A percentile compares a stretch with the other conserved stretches of the same genome.
Conservation (phyloP, 2,888 invertebrate genomes). For the Hypomecis atomaria region DNA sequence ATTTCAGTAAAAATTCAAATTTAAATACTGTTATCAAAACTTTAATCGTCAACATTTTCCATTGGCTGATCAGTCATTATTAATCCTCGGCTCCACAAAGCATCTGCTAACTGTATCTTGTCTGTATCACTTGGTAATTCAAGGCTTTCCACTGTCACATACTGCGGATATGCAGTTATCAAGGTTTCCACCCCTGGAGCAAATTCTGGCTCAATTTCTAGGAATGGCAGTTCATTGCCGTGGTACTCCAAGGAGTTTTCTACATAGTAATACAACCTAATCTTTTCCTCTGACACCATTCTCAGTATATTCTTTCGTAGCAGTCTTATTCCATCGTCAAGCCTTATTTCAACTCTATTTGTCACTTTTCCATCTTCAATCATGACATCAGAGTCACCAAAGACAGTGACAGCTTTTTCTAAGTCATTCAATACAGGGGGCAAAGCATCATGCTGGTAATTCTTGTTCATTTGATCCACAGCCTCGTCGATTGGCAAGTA, state of each 20-base stretch:
- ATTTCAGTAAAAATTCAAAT: background rate
- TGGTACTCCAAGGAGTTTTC: constrained; percentile 95
- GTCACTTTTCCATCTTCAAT: constrained; percentile 85
- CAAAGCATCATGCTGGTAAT: constrained; percentile 93
- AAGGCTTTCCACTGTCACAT: constrained; percentile 88
- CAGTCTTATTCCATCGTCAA: constrained; percentile 86
- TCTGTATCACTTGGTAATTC: constrained; percentile 86
- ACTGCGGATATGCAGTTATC: constrained; percentile 91
- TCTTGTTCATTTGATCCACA: constrained; percentile 94
- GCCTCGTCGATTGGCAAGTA: constrained; percentile 90
- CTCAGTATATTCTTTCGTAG: constrained; percentile 83
- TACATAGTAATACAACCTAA: constrained; percentile 91
- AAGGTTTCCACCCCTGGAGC: constrained; percentile 89
- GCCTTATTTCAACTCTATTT: constrained; percentile 87
- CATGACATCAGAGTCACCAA: constrained; percentile 89
- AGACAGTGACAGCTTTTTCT: constrained; percentile 89
- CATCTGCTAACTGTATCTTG: constrained; percentile 87
- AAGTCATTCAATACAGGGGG: constrained; percentile 90
- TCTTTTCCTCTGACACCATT: constrained; percentile 86
- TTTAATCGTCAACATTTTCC: constrained; percentile 73
- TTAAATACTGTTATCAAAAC: constrained; percentile 29
- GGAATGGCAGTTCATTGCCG: constrained; percentile 87
- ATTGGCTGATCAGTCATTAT: constrained; percentile 89
- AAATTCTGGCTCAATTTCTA: constrained; percentile 89
- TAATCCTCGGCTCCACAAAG: constrained; percentile 93